Evolutionary conservation across 1,140 invertebrate species (phyloP), one percentile per base, ranked within the genome.

Genomic region (Philotrypesis tridentata): DNA sequence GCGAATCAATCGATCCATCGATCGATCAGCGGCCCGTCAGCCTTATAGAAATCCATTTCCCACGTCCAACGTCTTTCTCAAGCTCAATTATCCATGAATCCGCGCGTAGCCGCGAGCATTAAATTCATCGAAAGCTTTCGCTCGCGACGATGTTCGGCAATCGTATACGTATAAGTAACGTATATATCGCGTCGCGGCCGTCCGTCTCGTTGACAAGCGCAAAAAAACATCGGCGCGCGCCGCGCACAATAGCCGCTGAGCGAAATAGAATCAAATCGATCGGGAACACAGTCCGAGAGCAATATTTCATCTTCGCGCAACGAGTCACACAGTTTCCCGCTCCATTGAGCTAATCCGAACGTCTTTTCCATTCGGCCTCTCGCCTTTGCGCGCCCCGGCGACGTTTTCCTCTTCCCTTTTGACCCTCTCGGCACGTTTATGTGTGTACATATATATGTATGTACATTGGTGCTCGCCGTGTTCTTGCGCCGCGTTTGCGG

Each of bases 291-390:
- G 63, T 43, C 63, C 61, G n/a, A n/a, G n/a, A 72, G 74, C 31
- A 33, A 82, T 82, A 82, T 82, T 77, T 82, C 70, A 77, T 77
- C 65, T 60, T 76, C 73, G 63, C 63, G 9, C 73, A 77, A 75
- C 31, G 55, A 82, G 55, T 77, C 63, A 82, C 63, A 82, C 81
- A 65, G 67, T 82, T 79, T 73, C 68, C 21, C 75, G 81, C 67
- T 60, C 71, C 75, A 79, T 73, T 82, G 81, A 82, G 72, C 73
- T 81, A 29, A 76, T 81, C 63, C 73, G 25, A 67, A 74, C 27
- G 72, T 80, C 70, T 73, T 72, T 75, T n/a, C 43, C 72, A 37
- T 31, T 63, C 55, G 9, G 25, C 61, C 40, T 25, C 6, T 73
- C 40, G 70, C 29, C 27, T 37, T 55, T 43, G 17, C 61, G 25